Percentiles rank a stretch among this genome's conserved stretches.
phyloP scores from a whole-genome alignment of 2,797 vertebrate species.

The Fringilla coelebs region DNA sequence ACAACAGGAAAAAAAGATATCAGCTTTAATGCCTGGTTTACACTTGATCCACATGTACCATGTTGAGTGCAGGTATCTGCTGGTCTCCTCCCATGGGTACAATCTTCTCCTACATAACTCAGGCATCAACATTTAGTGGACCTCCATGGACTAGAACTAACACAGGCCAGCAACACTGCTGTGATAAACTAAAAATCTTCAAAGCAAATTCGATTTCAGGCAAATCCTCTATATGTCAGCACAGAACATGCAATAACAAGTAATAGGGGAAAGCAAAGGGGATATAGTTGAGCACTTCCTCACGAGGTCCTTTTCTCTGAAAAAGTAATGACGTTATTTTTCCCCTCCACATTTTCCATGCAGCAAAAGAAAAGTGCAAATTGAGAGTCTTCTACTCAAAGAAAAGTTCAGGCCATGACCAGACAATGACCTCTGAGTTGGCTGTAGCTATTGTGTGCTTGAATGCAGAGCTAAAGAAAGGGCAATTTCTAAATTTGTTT shows the following conservation, averaged over 20 bases:
- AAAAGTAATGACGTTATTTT: constrained; percentile 21
- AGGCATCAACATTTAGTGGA: not conserved
- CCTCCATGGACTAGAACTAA: not conserved
- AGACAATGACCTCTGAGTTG: constrained; percentile 36
- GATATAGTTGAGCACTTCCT: not conserved
- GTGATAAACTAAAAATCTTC: not conserved
- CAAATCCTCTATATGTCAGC: not conserved
- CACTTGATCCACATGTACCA: not conserved
- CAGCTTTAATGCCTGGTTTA: not conserved
- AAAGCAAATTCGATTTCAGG: not conserved
- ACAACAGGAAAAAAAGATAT: not conserved
- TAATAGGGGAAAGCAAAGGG: not conserved
- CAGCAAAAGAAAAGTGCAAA: constrained; percentile 2
- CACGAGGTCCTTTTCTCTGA: not conserved
- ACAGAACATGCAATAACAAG: not conserved
- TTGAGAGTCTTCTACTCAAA: not conserved
- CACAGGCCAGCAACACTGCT: not conserved
- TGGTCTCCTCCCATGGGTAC: not conserved
- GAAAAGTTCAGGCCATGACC: not conserved
- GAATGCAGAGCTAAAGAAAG: constrained; percentile 43
- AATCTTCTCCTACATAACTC: not conserved
- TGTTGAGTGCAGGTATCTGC: not conserved
- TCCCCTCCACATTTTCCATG: not conserved
- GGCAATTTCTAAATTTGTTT: constrained; percentile 53
- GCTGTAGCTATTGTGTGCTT: constrained; percentile 36